Base-by-base conservation (phyloP, 2,113 vertebrate genomes). In the Morone chrysops region DNA sequence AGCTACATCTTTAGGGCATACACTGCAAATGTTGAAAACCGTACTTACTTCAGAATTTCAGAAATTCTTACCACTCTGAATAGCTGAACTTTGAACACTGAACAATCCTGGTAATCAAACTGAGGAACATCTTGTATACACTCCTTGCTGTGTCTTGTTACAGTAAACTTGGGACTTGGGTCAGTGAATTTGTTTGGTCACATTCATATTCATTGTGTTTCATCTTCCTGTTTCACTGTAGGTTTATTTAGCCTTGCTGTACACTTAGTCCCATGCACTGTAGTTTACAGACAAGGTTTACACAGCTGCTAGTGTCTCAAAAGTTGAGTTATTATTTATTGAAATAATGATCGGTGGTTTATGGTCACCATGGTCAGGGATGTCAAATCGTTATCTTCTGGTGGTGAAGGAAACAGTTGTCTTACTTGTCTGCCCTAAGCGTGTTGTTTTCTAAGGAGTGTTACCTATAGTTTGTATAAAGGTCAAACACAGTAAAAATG, bases 151-250 rank as follows among this genome's bases (percentile, higher is more conserved):
- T 63, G 57, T 70, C n/a, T 17, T 43, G 40, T 56, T 43, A 5
- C 16, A 61, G 16, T 69, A 47, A 75, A 69, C 47, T 75, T 11
- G 31, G 31, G 31, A 31, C 31, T 31, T 31, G 31, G 31, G 48
- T 66, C n/a, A 45, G 40, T 45, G 45, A 51, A 70, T 56, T 45
- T 61, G 31, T 78, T 54, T 43, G 6, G 13, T 66, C 51, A n/a
- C 59, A 47, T 79, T 45, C 61, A 53, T 79, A 72, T 84, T 62
- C 38, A 72, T 81, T 70, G 31, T 69, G 51, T 61, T 70, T 54
- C 31, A 22, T 68, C 43, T 25, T 45, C 22, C 40, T 63, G 14
- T 20, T 48, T 67, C 18, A 16, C 20, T 77, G 38, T 25, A 40
- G n/a, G 3, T 53, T 53, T 45, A 36, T 48, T 54, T 71, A 31